phyloP scores from a whole-genome alignment of 2,797 vertebrate species.

The Dryobates pubescens region DNA sequence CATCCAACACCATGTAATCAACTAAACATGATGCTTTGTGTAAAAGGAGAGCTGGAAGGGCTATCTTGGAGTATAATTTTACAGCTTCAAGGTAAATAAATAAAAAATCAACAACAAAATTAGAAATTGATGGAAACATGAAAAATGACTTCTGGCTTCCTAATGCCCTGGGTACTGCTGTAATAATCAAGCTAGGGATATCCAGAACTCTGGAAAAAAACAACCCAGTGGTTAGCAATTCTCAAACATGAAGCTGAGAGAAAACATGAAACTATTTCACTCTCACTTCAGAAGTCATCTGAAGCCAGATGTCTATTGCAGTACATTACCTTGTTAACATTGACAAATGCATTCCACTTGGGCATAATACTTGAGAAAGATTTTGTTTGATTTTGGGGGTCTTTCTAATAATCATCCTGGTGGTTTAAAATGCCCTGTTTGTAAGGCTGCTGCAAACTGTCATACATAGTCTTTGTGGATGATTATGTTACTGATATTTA shows the following conservation, averaged over 20 bases:
- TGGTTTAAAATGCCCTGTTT: not conserved
- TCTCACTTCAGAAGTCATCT: not conserved
- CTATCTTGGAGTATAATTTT: not conserved
- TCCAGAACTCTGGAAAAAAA: not conserved
- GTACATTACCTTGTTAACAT: not conserved
- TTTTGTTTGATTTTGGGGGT: not conserved
- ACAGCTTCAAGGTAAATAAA: not conserved
- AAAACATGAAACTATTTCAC: not conserved
- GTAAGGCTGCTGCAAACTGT: not conserved
- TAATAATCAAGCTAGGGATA: not conserved
- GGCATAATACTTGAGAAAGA: not conserved
- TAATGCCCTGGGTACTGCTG: not conserved
- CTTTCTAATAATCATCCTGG: not conserved
- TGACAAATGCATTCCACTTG: not conserved
- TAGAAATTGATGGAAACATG: not conserved
- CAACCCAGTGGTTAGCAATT: not conserved
- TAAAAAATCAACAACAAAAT: not conserved
- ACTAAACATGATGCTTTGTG: not conserved
- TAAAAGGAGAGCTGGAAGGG: not conserved
- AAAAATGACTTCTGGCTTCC: not conserved
- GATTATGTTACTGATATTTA: constrained; percentile 31
- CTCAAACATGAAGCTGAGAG: not conserved
- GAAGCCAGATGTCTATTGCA: not conserved
- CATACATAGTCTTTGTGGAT: not conserved
- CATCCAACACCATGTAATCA: too few species aligned